A percentile compares a stretch with the other conserved stretches of the same genome.
phyloP scores from a whole-genome alignment of 1,140 invertebrate genomes.

The Pseudoatta argentina region DNA sequence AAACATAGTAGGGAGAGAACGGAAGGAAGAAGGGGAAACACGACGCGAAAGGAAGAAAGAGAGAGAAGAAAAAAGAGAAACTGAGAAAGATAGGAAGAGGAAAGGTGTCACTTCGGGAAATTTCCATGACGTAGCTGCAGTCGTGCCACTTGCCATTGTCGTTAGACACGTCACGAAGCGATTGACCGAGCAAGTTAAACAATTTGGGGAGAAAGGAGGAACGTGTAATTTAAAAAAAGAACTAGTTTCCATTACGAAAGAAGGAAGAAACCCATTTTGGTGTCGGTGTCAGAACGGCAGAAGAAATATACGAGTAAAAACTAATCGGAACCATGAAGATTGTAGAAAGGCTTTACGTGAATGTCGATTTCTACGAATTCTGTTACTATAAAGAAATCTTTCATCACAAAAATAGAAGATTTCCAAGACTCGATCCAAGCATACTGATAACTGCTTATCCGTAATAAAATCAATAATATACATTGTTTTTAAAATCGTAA shows the following conservation, averaged over 20 bases:
- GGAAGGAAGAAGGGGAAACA: conserved; percentile 29
- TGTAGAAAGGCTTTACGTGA: conserved; percentile 43
- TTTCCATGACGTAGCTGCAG: conserved; percentile 77
- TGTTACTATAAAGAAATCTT: conserved; percentile 29
- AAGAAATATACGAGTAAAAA: background rate
- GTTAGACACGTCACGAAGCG: conserved; percentile 29
- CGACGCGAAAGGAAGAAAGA: conserved; percentile 44
- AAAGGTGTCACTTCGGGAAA: conserved; percentile 74
- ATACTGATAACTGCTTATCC: background rate
- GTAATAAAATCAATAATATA: background rate
- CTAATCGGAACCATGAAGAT: background rate
- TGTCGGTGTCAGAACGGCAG: background rate
- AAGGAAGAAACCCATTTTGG: background rate
- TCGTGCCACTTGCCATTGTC: conserved; percentile 44
- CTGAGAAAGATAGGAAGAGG: conserved; percentile 55
- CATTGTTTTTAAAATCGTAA: background rate
- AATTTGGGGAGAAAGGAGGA: background rate
- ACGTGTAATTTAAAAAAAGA: background rate
- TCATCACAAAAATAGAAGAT: background rate
- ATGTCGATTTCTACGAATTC: conserved; percentile 60
- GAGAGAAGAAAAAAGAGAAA: conserved; percentile 32
- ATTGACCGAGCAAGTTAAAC: conserved; percentile 41
- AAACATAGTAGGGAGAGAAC: conserved; percentile 5
- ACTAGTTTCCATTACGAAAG: conserved; percentile 62
- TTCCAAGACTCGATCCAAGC: background rate